These are phyloP conservation scores for Characodon lateralis DNA, from an alignment of 2,797 vertebrate genomes.

Conservation along the genomic window DNA sequence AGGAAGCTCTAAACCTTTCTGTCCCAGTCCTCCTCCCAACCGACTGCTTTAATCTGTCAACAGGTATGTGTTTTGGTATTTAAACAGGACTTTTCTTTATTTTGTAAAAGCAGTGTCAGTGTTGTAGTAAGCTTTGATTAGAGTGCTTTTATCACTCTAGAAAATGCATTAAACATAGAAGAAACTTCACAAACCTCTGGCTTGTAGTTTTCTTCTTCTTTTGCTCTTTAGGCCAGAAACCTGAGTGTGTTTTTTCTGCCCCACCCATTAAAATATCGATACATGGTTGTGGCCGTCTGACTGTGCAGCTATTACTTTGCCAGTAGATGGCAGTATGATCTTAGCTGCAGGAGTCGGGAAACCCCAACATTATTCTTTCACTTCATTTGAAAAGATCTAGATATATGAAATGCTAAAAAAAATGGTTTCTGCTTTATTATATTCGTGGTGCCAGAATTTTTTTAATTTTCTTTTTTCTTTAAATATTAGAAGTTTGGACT, in stretches of 20 bases:
- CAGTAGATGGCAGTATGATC: constrained; percentile 65
- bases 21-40: constrained; percentile 16
- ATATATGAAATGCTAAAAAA: not conserved
- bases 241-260: not conserved
- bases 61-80: constrained; percentile 14
- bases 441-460: not conserved
- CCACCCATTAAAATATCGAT: not conserved
- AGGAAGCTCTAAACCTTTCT: constrained; percentile 44
- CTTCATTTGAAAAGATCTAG: not conserved
- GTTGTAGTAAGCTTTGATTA: not conserved
- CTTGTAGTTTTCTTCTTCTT: not conserved
- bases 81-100: constrained; percentile 26
- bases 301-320: constrained; percentile 26
- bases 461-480: not conserved
- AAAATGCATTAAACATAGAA: constrained; percentile 14
- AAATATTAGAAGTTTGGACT: not conserved
- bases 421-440: not conserved
- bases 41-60: constrained; percentile 58
- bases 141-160: not conserved
- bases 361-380: not conserved
- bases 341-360: not conserved
- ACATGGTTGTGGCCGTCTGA: not conserved
- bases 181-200: constrained; percentile 6
- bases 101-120: not conserved
- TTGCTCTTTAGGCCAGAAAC: not conserved